A percentile compares a stretch with the other conserved stretches of the same genome.
These are phyloP conservation scores for Aradophagus sp. DNA, from an alignment of 1,140 invertebrate genomes.

Conservation along the genomic window DNA sequence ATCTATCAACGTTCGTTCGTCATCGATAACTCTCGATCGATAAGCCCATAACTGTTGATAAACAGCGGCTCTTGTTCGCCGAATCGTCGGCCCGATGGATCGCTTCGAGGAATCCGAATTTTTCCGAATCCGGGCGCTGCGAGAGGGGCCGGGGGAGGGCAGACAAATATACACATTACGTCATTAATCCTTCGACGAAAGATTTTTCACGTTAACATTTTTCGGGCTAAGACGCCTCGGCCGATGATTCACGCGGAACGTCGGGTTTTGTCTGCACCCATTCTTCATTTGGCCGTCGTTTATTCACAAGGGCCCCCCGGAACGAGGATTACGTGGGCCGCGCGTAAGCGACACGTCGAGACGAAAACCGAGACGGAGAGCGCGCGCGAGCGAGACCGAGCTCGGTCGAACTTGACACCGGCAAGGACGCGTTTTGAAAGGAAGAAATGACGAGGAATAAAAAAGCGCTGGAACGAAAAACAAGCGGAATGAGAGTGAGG, in stretches of 20 bases:
- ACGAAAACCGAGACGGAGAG: constrained; percentile 14
- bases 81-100: constrained; percentile 20
- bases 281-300: constrained; percentile 36
- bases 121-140: constrained; percentile 20
- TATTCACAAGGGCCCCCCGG: constrained; percentile 53
- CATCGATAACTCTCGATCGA: constrained; percentile 13
- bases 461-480: constrained; percentile 36
- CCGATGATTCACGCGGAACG: constrained; percentile 51
- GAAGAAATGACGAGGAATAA: constrained; percentile 73
- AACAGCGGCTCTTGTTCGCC: constrained; percentile 29
- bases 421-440: constrained; percentile 75
- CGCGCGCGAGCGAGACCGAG: constrained; percentile 47
- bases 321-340: constrained; percentile 52
- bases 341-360: constrained; percentile 49
- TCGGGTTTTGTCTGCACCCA: constrained; percentile 29
- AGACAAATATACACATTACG: constrained; percentile 19
- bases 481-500: no score
- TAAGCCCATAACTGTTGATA: constrained; percentile 23
- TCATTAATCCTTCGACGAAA: constrained; percentile 41
- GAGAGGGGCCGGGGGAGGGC: not conserved
- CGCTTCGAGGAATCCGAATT: constrained; percentile 33
- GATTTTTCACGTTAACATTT: constrained; percentile 36
- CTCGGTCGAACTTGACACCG: constrained; percentile 72
- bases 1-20: constrained; percentile 2
- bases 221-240: constrained; percentile 19